Evolutionary conservation across 2,888 invertebrate genomes (phyloP).

Genomic region (Epinotia bilunana): DNA sequence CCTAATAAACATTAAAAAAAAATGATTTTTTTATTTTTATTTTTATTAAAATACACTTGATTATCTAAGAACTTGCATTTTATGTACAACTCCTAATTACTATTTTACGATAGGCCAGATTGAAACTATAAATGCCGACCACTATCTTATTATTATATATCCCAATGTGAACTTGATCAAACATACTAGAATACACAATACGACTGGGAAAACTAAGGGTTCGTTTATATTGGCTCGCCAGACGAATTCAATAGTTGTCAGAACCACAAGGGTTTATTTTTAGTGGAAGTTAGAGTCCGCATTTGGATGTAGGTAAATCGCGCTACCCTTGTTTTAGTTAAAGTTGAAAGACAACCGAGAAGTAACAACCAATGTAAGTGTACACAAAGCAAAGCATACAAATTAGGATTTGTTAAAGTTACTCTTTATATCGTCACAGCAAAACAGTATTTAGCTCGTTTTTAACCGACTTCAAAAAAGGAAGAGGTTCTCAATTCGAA

Average conservation of each 20-base stretch:
- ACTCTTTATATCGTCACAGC: neutral
- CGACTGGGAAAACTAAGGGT: neutral
- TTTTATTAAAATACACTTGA: too few relatives aligned
- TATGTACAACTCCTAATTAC: conserved; percentile 17
- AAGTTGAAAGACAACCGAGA: too few relatives aligned
- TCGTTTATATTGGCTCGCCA: neutral
- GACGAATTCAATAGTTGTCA: neutral
- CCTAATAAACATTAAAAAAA: too few relatives aligned
- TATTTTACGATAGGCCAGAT: conserved; percentile 54
- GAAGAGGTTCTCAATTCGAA: too few relatives aligned
- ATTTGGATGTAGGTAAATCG: too few relatives aligned
- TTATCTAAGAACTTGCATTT: neutral
- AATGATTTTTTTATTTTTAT: too few relatives aligned
- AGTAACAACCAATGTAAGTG: too few relatives aligned
- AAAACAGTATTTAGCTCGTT: neutral
- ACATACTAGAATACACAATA: neutral
- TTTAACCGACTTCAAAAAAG: too few relatives aligned
- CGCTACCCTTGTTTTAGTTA: too few relatives aligned
- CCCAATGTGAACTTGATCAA: neutral
- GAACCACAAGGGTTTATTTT: neutral
- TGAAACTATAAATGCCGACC: conserved; percentile 52
- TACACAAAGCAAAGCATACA: too few relatives aligned
- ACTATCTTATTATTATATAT: conserved; percentile 12
- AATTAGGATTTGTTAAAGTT: neutral
- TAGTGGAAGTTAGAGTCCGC: too few relatives aligned